Conservation (phyloP, 2,888 invertebrate genomes). For the Nomada lathburiana region DNA sequence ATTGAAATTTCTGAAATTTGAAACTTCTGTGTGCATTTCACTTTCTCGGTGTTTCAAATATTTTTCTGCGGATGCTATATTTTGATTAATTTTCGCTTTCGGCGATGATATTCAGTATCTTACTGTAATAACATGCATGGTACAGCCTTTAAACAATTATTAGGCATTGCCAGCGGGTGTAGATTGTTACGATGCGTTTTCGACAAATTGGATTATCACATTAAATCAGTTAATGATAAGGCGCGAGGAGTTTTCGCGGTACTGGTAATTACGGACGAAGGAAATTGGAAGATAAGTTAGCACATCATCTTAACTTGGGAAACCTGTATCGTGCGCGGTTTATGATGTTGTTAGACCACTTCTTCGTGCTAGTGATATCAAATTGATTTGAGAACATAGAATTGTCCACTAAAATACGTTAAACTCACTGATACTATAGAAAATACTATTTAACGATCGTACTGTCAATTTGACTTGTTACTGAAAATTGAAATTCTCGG, state of each 20-base stretch:
- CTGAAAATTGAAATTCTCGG: no score
- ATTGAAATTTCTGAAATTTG: no score
- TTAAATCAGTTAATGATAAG: background rate
- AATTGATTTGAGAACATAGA: background rate
- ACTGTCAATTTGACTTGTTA: no score
- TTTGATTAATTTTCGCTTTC: no score
- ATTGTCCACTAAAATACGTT: no score
- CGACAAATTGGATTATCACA: background rate
- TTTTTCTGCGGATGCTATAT: no score
- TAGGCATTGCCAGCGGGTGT: background rate
- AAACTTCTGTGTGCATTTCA: no score
- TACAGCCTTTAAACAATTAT: background rate
- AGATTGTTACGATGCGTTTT: background rate
- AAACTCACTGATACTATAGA: no score
- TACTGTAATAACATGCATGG: no score
- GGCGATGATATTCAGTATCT: no score
- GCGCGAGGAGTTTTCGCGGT: background rate
- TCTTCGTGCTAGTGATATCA: background rate
- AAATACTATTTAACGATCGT: no score
- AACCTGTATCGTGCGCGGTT: background rate
- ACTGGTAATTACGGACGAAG: background rate
- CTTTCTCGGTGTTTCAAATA: no score
- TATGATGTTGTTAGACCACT: background rate
- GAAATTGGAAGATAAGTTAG: slow-evolving; percentile 14
- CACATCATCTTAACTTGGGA: background rate